Evolutionary conservation across 2,888 invertebrate genomes (phyloP).

Genomic region (Fragum whitleyi): DNA sequence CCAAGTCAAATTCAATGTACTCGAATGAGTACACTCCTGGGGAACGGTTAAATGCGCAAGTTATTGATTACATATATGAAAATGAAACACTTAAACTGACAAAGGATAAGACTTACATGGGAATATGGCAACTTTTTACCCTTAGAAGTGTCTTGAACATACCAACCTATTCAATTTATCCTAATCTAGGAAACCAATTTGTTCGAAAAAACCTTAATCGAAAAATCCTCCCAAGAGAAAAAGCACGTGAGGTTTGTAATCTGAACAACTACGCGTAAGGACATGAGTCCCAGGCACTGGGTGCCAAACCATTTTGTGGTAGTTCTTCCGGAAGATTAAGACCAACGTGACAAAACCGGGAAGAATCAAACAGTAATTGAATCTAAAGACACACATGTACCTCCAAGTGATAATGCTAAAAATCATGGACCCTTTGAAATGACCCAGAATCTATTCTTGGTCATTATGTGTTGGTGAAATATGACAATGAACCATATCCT

Average conservation of each 20-base stretch:
- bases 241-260: not conserved
- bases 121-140: constrained; percentile 19
- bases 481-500: not conserved
- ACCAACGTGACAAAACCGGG: not conserved
- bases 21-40: constrained; percentile 3
- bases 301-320: constrained; percentile 13
- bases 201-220: constrained; percentile 35
- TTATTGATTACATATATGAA: not conserved
- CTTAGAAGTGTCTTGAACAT: constrained; percentile 36
- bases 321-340: not conserved
- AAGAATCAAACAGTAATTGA: not conserved
- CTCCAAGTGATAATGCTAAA: not conserved
- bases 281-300: not conserved
- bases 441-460: not conserved
- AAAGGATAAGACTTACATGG: constrained; percentile 15
- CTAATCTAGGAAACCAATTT: constrained; percentile 33
- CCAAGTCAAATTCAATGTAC: not conserved
- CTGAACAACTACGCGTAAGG: constrained; percentile 2
- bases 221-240: constrained; percentile 14
- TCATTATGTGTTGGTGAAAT: not conserved
- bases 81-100: not conserved
- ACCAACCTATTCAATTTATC: constrained; percentile 37
- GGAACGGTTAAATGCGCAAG: not conserved
- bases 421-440: not conserved
- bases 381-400: not conserved